Evolutionary conservation across 2,797 vertebrate genomes (phyloP).

Genomic region (Cossypha heuglini): DNA sequence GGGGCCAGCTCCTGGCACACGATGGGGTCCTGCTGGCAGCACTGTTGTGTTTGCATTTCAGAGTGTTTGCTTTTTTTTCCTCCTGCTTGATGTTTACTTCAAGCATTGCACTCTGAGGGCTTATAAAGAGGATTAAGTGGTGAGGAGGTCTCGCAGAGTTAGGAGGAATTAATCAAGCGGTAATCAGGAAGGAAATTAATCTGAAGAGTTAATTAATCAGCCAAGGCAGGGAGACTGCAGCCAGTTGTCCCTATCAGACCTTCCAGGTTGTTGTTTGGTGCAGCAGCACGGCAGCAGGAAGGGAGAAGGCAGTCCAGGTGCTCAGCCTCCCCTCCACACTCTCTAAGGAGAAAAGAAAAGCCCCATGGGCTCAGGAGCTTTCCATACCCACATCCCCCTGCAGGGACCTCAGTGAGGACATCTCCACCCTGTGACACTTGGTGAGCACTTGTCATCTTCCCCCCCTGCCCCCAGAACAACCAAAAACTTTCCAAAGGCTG

Average conservation of each 20-base stretch:
- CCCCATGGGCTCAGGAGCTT: neutral
- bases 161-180: slow-evolving; percentile 52
- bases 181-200: slow-evolving; percentile 67
- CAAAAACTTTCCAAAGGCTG: neutral
- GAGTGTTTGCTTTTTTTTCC: neutral
- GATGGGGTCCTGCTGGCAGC: neutral
- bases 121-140: slow-evolving; percentile 63
- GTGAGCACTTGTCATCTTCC: fast-evolving
- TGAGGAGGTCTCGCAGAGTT: slow-evolving; percentile 34
- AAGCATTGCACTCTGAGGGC: slow-evolving; percentile 42
- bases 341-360: neutral
- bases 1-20: neutral
- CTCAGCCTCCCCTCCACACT: neutral
- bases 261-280: neutral
- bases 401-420: neutral
- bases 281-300: neutral
- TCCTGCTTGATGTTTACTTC: slow-evolving; percentile 35
- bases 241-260: slow-evolving; percentile 33
- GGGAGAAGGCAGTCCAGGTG: neutral
- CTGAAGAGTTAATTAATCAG: slow-evolving; percentile 57
- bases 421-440: fast-evolving
- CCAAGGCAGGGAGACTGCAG: slow-evolving; percentile 33
- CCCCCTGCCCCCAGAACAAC: neutral
- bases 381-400: neutral
- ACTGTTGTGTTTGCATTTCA: neutral